Evolutionary conservation across 1,140 invertebrate species (phyloP), one percentile per base, ranked within the genome.

Genomic region (Aporrectodea caliginosa): DNA sequence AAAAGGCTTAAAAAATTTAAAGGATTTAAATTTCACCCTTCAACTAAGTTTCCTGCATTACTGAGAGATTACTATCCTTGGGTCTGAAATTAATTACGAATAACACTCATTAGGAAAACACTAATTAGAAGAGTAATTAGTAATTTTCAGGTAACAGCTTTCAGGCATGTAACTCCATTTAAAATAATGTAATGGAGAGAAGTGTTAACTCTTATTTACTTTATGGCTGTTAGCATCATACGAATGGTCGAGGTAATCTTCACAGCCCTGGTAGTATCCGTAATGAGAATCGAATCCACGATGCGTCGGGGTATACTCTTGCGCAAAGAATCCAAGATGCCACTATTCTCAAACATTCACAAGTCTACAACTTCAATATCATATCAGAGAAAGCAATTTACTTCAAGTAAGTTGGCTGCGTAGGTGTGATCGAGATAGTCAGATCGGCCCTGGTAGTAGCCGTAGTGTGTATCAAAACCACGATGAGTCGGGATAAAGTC

Each of bases 251-350:
- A 84, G 89, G 78, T 89, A 89, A 78, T 89, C 88, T 80, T 86
- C 87, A 78, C 83, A 83, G 1, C 88, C 89, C 14, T 86, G 84
- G 79, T 88, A 90, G 81, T 89, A 91, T 2, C 90, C 90, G 77
- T 87, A 86, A 81, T 89, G 89, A 32, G 88, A 85, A 77, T 90
- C 89, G 83, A 91, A 91, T 30, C 90, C 90, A 69, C 90, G 84
- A 29, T 83, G 83, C 0, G 87, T 87, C 12, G 90, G 90, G 0
- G 89, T 85, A 81, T 89, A 90, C 29, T 89, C 84, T 27, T 86
- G 84, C 16, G 84, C 84, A 79, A 88, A 90, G 81, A 89, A 89
- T 29, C 90, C 90, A 16, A 91, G 81, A 85, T 91, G 90, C 90
- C 90, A 90, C 86, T 78, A 34, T 30, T 68, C 58, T 6, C 6